phyloP scores from a whole-genome alignment of 2,113 vertebrate species.

The Pseudonaja textilis region DNA sequence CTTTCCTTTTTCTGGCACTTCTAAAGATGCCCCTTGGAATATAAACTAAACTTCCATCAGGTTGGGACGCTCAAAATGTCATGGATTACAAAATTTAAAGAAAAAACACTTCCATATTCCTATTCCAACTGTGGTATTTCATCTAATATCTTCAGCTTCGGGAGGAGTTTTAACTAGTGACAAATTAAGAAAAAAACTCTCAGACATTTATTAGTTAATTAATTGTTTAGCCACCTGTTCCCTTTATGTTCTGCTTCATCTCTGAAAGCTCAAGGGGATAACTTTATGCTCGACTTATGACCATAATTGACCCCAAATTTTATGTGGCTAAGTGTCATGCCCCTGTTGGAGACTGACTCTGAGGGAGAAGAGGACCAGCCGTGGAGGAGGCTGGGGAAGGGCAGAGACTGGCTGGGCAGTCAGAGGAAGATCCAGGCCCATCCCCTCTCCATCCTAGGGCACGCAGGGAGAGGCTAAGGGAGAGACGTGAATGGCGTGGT shows the following conservation, averaged over 20 bases:
- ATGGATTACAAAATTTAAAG: constrained; percentile 1
- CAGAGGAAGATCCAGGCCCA: too few relatives aligned
- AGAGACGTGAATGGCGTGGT: too few relatives aligned
- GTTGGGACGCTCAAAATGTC: constrained; percentile 3
- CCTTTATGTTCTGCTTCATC: background rate
- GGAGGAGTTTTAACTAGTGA: background rate
- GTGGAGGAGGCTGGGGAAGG: too few relatives aligned
- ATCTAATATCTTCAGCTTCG: background rate
- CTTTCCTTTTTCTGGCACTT: constrained; percentile 34
- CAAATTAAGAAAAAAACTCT: background rate
- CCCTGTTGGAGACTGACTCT: too few relatives aligned
- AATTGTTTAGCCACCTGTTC: background rate
- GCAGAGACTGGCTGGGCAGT: too few relatives aligned
- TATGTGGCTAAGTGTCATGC: background rate
- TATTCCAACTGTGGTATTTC: background rate
- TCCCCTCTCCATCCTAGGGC: too few relatives aligned
- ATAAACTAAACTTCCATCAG: background rate
- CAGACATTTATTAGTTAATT: background rate
- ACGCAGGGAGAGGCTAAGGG: too few relatives aligned
- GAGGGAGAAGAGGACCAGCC: too few relatives aligned
- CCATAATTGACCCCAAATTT: background rate
- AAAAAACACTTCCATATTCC: background rate
- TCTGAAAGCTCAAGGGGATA: background rate
- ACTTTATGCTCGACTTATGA: background rate
- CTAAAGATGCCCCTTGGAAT: constrained; percentile 30